These are phyloP conservation scores for Gadus macrocephalus DNA, from an alignment of 2,113 vertebrate genomes.

Conservation along the genomic window DNA sequence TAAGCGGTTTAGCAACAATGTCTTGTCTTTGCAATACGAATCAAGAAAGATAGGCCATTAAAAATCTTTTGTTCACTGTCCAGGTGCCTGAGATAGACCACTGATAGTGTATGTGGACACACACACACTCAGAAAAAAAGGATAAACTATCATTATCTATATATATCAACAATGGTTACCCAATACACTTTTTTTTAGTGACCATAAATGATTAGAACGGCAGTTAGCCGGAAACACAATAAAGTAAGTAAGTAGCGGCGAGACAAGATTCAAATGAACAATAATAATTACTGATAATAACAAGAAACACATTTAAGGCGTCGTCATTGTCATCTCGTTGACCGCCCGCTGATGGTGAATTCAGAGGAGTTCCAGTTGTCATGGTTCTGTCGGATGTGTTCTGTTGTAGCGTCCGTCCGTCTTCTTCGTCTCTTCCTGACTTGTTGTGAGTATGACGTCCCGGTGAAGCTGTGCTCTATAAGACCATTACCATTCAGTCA, in stretches of 20 bases:
- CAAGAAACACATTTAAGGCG: slow-evolving; percentile 50
- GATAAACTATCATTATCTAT: slow-evolving; percentile 28
- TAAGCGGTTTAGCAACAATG: slow-evolving; percentile 69
- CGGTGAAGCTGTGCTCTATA: no score
- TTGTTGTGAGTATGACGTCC: no score
- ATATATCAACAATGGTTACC: slow-evolving; percentile 23
- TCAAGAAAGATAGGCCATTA: slow-evolving; percentile 20
- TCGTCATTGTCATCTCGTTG: slow-evolving; percentile 8
- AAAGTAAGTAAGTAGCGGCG: neutral
- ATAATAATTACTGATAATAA: slow-evolving; percentile 30
- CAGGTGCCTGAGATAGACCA: slow-evolving; percentile 48
- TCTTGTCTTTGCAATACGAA: neutral
- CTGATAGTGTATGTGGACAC: slow-evolving; percentile 7
- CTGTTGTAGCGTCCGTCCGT: no score
- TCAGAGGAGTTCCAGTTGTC: no score
- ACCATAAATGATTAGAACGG: neutral
- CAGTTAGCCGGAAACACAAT: slow-evolving; percentile 28
- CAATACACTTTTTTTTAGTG: slow-evolving; percentile 14
- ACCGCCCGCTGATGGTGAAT: no score
- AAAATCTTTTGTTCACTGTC: slow-evolving; percentile 27
- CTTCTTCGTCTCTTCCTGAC: no score
- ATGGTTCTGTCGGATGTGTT: no score
- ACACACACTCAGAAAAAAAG: no score
- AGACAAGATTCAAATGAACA: neutral
- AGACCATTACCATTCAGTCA: no score